Evolutionary conservation across 2,797 vertebrate genomes (phyloP).

Genomic region (Neosalanx taihuensis): DNA sequence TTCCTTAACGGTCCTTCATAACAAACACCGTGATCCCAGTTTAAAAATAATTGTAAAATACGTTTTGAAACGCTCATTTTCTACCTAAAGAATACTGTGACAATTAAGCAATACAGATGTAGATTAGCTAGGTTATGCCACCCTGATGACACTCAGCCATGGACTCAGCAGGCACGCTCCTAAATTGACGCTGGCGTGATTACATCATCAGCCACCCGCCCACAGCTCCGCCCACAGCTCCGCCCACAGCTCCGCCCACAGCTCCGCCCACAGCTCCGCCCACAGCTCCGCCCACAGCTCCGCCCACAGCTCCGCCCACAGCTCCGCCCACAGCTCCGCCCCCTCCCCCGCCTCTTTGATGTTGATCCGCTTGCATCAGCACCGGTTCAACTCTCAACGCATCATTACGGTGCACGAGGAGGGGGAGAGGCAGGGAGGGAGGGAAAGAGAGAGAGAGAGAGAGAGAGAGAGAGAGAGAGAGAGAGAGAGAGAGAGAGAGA

Average conservation of each 20-base stretch:
- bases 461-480: conserved; percentile 30
- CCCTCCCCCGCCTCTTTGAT: conserved; percentile 36
- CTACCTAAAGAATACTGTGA: not conserved
- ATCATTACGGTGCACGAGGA: conserved; percentile 46
- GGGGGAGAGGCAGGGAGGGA: not conserved
- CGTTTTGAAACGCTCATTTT: too few species aligned
- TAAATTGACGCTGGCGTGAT: conserved; percentile 47
- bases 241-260: conserved; percentile 33
- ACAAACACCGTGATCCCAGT: too few species aligned
- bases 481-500: conserved; percentile 33
- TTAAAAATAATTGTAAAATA: not conserved
- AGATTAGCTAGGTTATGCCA: not conserved
- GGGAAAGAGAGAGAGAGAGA: conserved; percentile 20
- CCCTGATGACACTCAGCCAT: too few species aligned
- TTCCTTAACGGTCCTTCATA: too few species aligned
- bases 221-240: conserved; percentile 30
- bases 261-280: conserved; percentile 43
- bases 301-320: conserved; percentile 51
- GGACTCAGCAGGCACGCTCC: conserved; percentile 20
- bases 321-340: conserved; percentile 46
- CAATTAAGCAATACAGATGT: not conserved
- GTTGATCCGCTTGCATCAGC: conserved; percentile 65
- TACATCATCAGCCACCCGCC: conserved; percentile 53
- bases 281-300: not conserved
- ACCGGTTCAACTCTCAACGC: conserved; percentile 55